phyloP scores from a whole-genome alignment of 1,140 invertebrate species.

The Orius insidiosus region DNA sequence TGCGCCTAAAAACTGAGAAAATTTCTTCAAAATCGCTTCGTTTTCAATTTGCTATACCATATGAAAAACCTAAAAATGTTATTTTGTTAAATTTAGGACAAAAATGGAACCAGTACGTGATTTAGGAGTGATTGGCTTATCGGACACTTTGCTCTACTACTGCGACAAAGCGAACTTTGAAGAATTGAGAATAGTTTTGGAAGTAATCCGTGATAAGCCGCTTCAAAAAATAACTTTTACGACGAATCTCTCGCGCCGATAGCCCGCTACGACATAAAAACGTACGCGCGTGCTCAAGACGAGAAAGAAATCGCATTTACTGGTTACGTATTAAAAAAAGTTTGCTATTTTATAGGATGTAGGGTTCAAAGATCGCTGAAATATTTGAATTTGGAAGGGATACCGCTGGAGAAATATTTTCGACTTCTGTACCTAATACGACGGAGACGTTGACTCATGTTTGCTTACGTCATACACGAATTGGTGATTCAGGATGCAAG shows the following conservation, averaged over 20 bases:
- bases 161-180: slow-evolving; percentile 4
- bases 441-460: not conserved
- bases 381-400: slow-evolving; percentile 1
- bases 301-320: not conserved
- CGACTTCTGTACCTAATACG: not conserved
- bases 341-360: not conserved
- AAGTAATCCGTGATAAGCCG: not conserved
- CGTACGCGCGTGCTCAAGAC: not conserved
- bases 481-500: slow-evolving; percentile 1
- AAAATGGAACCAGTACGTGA: not conserved
- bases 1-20: too few relatives aligned
- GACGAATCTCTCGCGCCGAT: not conserved
- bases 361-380: slow-evolving; percentile 1
- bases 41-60: too few relatives aligned
- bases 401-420: not conserved
- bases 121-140: not conserved
- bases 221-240: not conserved
- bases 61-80: too few relatives aligned
- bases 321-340: not conserved
- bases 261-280: not conserved
- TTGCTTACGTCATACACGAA: not conserved
- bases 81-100: too few relatives aligned
- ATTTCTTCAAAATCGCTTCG: too few relatives aligned
- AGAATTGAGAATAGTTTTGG: not conserved
- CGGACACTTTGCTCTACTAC: not conserved